Conservation (phyloP, 2,797 vertebrate genomes). For the Poliocrania exsul region DNA sequence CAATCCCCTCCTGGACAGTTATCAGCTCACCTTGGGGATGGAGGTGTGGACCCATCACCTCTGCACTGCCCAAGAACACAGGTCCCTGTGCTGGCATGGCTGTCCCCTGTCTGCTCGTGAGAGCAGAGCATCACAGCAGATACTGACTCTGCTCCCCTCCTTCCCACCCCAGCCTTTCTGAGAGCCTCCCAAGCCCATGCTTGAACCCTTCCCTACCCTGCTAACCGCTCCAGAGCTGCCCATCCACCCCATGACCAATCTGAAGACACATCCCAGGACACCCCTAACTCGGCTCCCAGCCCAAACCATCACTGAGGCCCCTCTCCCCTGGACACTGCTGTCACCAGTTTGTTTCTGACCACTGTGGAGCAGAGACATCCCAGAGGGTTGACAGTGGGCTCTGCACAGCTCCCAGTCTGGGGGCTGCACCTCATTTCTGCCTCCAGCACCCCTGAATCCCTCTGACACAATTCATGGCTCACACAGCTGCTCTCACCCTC, state of each 20-base stretch:
- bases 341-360: not conserved
- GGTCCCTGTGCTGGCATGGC: not conserved
- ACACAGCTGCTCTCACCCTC: not conserved
- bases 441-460: not conserved
- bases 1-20: not conserved
- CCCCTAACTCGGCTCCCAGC: not conserved
- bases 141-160: not conserved
- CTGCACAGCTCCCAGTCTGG: not conserved
- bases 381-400: fast-evolving
- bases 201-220: not conserved
- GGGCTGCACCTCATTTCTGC: not conserved
- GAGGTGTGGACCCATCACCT: not conserved
- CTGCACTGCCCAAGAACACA: not conserved
- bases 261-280: not conserved
- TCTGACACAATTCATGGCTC: not conserved
- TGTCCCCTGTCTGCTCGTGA: fast-evolving
- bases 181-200: not conserved
- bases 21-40: not conserved
- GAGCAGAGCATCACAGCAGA: not conserved
- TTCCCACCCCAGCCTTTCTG: not conserved
- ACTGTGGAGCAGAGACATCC: not conserved
- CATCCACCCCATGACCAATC: fast-evolving
- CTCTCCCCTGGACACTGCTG: not conserved
- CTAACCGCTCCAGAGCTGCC: not conserved
- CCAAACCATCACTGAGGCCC: not conserved